Evolutionary conservation across 2,888 invertebrate species (phyloP).

Genomic region (Coremacera marginata): DNA sequence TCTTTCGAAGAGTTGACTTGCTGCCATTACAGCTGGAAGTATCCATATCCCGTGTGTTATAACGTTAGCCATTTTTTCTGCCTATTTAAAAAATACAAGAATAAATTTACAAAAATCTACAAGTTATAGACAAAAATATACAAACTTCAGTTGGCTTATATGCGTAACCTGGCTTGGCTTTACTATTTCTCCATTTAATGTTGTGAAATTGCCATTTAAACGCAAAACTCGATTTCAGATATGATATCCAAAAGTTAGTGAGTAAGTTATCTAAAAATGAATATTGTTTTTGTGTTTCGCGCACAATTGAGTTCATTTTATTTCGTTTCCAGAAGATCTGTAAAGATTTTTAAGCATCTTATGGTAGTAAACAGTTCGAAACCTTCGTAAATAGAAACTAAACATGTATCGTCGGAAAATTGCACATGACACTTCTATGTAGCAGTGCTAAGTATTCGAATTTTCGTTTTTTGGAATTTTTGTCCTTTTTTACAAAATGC

Average conservation of each 20-base stretch:
- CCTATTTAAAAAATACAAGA: conserved; percentile 65
- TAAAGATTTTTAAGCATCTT: background rate
- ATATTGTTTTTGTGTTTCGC: conserved; percentile 65
- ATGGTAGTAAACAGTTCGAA: too few relatives aligned
- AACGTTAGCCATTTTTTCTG: conserved; percentile 93
- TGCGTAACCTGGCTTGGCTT: conserved; percentile 80
- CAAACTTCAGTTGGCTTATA: conserved; percentile 83
- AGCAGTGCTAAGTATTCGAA: too few relatives aligned
- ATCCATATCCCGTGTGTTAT: conserved; percentile 92
- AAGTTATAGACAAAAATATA: background rate
- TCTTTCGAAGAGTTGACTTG: conserved; percentile 80
- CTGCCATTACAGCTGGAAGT: conserved; percentile 85
- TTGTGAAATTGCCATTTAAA: conserved; percentile 61
- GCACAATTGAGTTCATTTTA: conserved; percentile 56
- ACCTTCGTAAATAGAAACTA: too few relatives aligned
- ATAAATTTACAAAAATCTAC: background rate
- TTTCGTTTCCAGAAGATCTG: background rate
- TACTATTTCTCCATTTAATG: conserved; percentile 85
- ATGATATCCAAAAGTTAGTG: conserved; percentile 63
- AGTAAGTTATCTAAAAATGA: conserved; percentile 64
- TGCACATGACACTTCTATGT: too few relatives aligned
- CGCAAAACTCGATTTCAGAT: conserved; percentile 60
- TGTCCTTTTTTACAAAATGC: too few relatives aligned
- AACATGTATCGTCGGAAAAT: too few relatives aligned
- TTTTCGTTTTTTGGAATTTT: too few relatives aligned